Evolutionary conservation across 2,888 invertebrate genomes (phyloP).

Genomic region (Alitta virens): DNA sequence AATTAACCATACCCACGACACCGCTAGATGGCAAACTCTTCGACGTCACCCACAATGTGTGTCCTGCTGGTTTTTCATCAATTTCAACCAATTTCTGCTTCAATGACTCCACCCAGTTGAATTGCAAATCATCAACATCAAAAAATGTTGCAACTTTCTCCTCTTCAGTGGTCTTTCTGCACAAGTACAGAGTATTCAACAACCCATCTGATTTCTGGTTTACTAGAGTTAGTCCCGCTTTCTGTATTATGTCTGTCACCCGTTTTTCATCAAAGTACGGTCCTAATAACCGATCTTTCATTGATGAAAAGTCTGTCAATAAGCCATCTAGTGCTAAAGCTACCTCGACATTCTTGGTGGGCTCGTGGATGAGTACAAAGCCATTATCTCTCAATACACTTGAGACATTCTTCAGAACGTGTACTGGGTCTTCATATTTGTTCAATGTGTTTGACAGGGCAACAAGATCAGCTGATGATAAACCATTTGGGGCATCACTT

Average conservation of each 20-base stretch:
- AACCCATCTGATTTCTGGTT: conserved; percentile 69
- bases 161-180: conserved; percentile 58
- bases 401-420: conserved; percentile 34
- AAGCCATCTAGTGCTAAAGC: conserved; percentile 37
- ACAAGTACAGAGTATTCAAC: conserved; percentile 61
- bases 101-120: conserved; percentile 74
- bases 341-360: conserved; percentile 50
- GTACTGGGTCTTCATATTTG: conserved; percentile 32
- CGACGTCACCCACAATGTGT: conserved; percentile 65
- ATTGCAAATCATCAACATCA: conserved; percentile 8
- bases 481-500: conserved; percentile 55
- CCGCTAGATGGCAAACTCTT: conserved; percentile 71
- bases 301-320: conserved; percentile 27
- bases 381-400: conserved; percentile 66
- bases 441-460: conserved; percentile 43
- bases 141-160: conserved; percentile 16
- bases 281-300: conserved; percentile 32
- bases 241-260: conserved; percentile 37
- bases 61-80: conserved; percentile 60
- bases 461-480: conserved; percentile 41
- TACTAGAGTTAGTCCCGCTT: conserved; percentile 62
- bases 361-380: conserved; percentile 56
- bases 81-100: conserved; percentile 68
- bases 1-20: conserved; percentile 83
- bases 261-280: conserved; percentile 27